Base-by-base conservation (phyloP, 2,113 vertebrate species). In the Blennius ocellaris region DNA sequence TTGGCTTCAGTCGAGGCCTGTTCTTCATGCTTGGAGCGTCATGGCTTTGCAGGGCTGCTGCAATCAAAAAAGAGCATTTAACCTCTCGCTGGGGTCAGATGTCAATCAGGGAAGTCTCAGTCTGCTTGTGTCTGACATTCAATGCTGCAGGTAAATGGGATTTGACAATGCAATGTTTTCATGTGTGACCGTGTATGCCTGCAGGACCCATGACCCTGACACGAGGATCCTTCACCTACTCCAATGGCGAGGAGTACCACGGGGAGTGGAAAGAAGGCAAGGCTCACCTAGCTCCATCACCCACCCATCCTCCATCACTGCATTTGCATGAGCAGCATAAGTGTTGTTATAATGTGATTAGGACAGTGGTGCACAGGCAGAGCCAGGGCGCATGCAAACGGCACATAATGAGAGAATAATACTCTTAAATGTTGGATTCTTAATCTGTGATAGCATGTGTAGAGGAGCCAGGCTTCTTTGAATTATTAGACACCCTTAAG, bases 261-360 rank as follows among this genome's bases (percentile, higher is more conserved):
- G 97, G 97, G 53, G 97, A 98, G 86, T 97, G 97, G 97, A 97
- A 95, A 83, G 97, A 97, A 95, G 96, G 97, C 94, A 90, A 86
- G 89, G 9, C 49, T 0, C 51, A 38, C 70, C 53, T 8, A 6
- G 21, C 38, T 65, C 64, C 3, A 30, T 67, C 60, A 41, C 10
- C 21, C 14, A 6, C 16, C 65, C 66, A 50, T 61, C 54, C 51
- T 47, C 81, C 51, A 12, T 59, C 69, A 67, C 63, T 8, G 3
- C 61, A 55, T 76, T 70, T 38, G 52, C 66, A 77, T 60, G 54
- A 36, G 6, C 21, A 43, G n/a, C 66, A 48, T 5, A 12, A 48
- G 21, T 45, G 11, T 66, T 44, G 16, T 49, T 30, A 30, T 30
- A 38, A 44, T 57, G 43, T 43, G 62, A 69, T 64, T 60, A 58